phyloP scores from a whole-genome alignment of 2,113 vertebrate genomes.

The Hypocryptadius cinnamomeus region DNA sequence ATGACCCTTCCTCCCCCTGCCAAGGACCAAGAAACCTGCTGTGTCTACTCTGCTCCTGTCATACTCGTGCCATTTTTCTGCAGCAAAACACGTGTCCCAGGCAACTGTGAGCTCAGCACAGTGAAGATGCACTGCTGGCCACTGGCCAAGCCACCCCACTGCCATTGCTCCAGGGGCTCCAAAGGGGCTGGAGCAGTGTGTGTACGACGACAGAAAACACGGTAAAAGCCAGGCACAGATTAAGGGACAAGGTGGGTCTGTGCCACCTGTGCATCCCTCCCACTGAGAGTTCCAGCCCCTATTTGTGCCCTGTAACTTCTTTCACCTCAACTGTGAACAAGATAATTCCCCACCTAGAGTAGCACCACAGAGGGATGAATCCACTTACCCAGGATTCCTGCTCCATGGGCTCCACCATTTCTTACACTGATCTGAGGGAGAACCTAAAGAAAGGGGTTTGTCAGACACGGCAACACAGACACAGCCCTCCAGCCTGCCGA shows the following conservation, averaged over 20 bases:
- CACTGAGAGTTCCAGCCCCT: neutral
- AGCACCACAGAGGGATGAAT: neutral
- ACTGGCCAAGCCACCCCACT: neutral
- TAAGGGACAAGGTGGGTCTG: neutral
- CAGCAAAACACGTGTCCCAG: neutral
- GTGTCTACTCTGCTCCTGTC: neutral
- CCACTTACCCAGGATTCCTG: conserved; percentile 87
- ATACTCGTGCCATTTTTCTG: neutral
- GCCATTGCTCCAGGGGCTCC: neutral
- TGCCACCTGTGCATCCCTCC: neutral
- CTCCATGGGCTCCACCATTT: conserved; percentile 81
- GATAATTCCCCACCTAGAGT: neutral
- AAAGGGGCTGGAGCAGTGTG: neutral
- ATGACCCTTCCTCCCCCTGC: neutral
- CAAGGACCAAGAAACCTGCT: neutral
- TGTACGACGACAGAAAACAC: rapidly evolving
- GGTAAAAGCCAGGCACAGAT: neutral
- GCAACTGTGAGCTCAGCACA: neutral
- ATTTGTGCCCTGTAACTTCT: neutral
- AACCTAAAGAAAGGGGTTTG: conserved; percentile 72
- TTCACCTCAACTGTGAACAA: neutral
- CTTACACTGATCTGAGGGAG: conserved; percentile 85
- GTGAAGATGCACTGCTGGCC: neutral
- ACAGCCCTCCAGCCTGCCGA: neutral
- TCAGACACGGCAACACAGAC: neutral